Evolutionary conservation across 2,888 invertebrate species (phyloP).

Genomic region (Cantharis rustica): DNA sequence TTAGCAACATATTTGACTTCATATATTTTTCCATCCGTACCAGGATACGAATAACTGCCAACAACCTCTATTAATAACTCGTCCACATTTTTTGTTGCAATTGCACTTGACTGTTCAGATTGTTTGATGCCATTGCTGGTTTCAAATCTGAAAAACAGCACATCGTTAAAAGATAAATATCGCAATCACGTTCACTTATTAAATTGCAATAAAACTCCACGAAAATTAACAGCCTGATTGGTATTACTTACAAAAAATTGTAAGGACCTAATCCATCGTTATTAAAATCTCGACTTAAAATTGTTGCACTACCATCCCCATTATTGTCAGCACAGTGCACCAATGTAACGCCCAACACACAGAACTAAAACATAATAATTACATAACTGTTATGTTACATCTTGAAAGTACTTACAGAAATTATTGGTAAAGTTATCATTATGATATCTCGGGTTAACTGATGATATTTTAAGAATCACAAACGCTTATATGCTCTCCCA

Average conservation of each 20-base stretch:
- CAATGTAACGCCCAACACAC: not conserved
- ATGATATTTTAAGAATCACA: not conserved
- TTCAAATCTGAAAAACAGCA: conserved; percentile 49
- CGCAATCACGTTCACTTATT: not conserved
- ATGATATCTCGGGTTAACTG: not conserved
- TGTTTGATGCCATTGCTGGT: conserved; percentile 57
- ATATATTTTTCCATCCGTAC: conserved; percentile 57
- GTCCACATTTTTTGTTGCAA: conserved; percentile 52
- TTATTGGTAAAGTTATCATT: not conserved
- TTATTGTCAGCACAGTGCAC: not conserved
- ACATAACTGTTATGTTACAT: not conserved
- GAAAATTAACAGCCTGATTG: not conserved
- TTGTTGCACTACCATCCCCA: not conserved
- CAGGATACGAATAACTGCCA: conserved; percentile 56
- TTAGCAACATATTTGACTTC: conserved; percentile 59
- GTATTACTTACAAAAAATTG: not conserved
- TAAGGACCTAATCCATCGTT: not conserved
- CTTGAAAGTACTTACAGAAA: not conserved
- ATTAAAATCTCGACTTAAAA: not conserved
- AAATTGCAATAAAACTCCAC: not conserved
- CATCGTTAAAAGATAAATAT: not conserved
- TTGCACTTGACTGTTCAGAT: conserved; percentile 56
- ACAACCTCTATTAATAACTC: conserved; percentile 50
- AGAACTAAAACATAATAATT: not conserved
- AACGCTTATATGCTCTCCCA: not conserved